These are phyloP conservation scores for Parnassius orleans DNA, from an alignment of 2,888 invertebrate species.

Conservation along the genomic window DNA sequence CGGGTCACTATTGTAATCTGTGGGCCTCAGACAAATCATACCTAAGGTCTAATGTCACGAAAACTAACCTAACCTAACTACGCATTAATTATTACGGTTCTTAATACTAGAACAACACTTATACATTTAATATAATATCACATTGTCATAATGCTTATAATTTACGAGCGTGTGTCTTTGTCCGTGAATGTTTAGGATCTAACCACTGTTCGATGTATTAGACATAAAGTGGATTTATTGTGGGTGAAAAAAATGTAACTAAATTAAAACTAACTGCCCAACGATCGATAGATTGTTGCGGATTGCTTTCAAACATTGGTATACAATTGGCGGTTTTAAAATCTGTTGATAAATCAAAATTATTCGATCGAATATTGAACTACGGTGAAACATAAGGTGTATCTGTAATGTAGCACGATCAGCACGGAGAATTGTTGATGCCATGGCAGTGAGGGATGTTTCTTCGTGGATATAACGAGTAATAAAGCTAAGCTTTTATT, in stretches of 20 bases:
- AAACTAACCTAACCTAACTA: constrained; percentile 76
- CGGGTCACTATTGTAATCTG: constrained; percentile 79
- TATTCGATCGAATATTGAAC: constrained; percentile 63
- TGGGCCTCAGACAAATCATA: constrained; percentile 73
- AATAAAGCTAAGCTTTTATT: constrained; percentile 89
- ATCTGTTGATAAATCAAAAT: constrained; percentile 62
- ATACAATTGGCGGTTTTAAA: constrained; percentile 66
- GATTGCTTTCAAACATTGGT: constrained; percentile 60
- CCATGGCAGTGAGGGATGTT: constrained; percentile 72
- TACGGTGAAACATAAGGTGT: constrained; percentile 62
- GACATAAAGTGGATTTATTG: constrained; percentile 66
- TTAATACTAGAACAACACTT: constrained; percentile 77
- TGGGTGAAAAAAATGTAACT: constrained; percentile 59
- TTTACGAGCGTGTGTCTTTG: constrained; percentile 82
- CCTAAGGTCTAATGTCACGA: constrained; percentile 53
- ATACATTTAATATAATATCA: constrained; percentile 78
- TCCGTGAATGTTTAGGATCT: constrained; percentile 79
- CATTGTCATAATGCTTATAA: constrained; percentile 82
- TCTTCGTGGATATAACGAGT: constrained; percentile 86
- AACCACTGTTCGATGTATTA: constrained; percentile 78
- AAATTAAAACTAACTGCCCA: constrained; percentile 51
- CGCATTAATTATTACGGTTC: constrained; percentile 78
- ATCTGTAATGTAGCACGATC: constrained; percentile 60
- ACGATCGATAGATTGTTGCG: constrained; percentile 44
- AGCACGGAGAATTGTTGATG: constrained; percentile 73